Evolutionary conservation across 2,888 invertebrate genomes (phyloP).

Genomic region (Ectemnius lituratus): DNA sequence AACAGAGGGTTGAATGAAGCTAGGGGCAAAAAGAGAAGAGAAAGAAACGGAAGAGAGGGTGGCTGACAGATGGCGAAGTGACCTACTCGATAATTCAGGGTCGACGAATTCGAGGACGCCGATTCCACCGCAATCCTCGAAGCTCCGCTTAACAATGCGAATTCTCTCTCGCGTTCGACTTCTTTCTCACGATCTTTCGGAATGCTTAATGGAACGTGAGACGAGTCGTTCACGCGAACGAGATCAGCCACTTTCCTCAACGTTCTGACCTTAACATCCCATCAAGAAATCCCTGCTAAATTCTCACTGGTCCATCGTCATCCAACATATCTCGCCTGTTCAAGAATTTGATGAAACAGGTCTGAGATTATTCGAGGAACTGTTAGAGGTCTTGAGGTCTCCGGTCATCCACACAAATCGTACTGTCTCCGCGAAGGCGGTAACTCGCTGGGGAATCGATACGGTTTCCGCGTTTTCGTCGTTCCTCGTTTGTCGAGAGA

Average conservation of each 20-base stretch:
- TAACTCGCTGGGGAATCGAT: constrained; percentile 21
- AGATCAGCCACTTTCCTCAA: too few species aligned
- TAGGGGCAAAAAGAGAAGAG: constrained; percentile 12
- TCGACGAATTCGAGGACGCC: constrained; percentile 34
- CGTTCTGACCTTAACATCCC: too few species aligned
- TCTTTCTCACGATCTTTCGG: constrained; percentile 35
- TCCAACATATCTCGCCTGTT: too few species aligned
- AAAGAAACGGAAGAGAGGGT: constrained; percentile 1
- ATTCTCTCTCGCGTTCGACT: constrained; percentile 36
- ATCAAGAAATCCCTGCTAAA: too few species aligned
- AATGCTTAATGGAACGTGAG: constrained; percentile 53
- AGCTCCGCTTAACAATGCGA: constrained; percentile 44
- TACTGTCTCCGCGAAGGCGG: too few species aligned
- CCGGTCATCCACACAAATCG: too few species aligned
- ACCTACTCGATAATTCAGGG: constrained; percentile 45
- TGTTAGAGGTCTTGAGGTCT: too few species aligned
- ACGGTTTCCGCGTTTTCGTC: constrained; percentile 14
- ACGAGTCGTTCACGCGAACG: constrained; percentile 32
- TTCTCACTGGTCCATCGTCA: too few species aligned
- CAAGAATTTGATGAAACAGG: too few species aligned
- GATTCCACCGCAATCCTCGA: constrained; percentile 38
- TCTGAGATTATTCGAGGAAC: too few species aligned
- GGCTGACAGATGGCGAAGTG: not conserved
- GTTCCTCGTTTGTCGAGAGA: constrained; percentile 24
- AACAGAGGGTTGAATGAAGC: not conserved